Evolutionary conservation across 2,888 invertebrate species (phyloP).

Genomic region (Nomada lathburiana): DNA sequence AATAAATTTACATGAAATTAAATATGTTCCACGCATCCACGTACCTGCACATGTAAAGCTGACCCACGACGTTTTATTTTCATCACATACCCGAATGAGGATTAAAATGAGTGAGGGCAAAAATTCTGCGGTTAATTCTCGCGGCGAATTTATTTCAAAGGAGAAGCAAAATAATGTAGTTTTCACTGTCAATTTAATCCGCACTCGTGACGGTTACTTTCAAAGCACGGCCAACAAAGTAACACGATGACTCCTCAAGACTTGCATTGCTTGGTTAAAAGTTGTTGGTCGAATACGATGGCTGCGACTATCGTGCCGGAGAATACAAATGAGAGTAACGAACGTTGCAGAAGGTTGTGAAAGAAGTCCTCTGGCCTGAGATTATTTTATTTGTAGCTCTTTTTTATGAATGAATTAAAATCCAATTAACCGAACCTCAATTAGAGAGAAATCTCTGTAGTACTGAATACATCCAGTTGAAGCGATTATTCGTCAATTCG

Average conservation of each 20-base stretch:
- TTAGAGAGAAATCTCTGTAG: background rate
- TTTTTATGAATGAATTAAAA: slow-evolving; percentile 7
- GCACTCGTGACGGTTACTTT: background rate
- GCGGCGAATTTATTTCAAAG: slow-evolving; percentile 2
- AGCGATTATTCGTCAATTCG: background rate
- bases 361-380: background rate
- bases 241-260: background rate
- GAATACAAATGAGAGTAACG: slow-evolving; percentile 25
- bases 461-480: background rate
- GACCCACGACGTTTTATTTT: background rate
- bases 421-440: slow-evolving; percentile 14
- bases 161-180: background rate
- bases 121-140: background rate
- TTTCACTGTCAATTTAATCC: slow-evolving; percentile 3
- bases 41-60: too few species aligned
- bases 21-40: too few species aligned
- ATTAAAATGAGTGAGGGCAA: background rate
- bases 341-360: background rate
- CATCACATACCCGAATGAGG: background rate
- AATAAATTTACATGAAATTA: too few species aligned
- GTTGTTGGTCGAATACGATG: background rate
- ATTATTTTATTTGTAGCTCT: slow-evolving; percentile 14
- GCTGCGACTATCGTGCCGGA: background rate
- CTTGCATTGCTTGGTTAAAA: background rate
- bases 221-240: background rate